Evolutionary conservation across 2,888 invertebrate species (phyloP), one percentile per base, ranked within the genome.

Genomic region (Xestia sexstrigata): DNA sequence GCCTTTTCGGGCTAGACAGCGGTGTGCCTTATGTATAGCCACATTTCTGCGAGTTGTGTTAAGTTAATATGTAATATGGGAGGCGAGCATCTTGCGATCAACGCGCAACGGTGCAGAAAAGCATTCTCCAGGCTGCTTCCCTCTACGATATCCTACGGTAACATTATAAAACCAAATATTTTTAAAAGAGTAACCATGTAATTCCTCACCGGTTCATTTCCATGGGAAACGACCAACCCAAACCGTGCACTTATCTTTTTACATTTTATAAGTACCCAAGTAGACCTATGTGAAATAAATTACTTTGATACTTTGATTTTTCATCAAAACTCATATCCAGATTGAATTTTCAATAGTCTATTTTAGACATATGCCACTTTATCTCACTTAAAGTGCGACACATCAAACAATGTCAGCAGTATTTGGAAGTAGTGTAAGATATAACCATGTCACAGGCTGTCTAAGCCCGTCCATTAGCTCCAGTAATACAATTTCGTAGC

Each of bases 401-500:
- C 26, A 74, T 52, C 23, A 66, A 74, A 74, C 55, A 47, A 60
- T 45, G 0, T 45, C 23, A 5, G 2, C 15, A 3, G 58, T 11
- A 47, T 45, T n/a, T 72, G 35, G 23, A 72, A 45, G 52, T 81
- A 63, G 49, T 60, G 69, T 17, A 55, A 70, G 20, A n/a, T 42
- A 30, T 49, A 82, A n/a, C 55, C 20, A 67, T 60, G 47, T 82
- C 82, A 62, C 52, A 73, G 26, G 15, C 30, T 58, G 71, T 62
- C 66, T 20, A 20, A 78, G 55, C 30, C 39, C 35, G 45, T 70
- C 78, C 67, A 78, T 82, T 82, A 78, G 73, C 70, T 72, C 3
- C 45, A 26, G 60, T 82, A 82, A 82, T 63, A 74, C 79, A 83
- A 82, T 82, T 82, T 82, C 47, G 63, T 60, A 30, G 71, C 58